Base-by-base conservation (phyloP, 2,888 invertebrate species). In the Drosophila vallismaia region DNA sequence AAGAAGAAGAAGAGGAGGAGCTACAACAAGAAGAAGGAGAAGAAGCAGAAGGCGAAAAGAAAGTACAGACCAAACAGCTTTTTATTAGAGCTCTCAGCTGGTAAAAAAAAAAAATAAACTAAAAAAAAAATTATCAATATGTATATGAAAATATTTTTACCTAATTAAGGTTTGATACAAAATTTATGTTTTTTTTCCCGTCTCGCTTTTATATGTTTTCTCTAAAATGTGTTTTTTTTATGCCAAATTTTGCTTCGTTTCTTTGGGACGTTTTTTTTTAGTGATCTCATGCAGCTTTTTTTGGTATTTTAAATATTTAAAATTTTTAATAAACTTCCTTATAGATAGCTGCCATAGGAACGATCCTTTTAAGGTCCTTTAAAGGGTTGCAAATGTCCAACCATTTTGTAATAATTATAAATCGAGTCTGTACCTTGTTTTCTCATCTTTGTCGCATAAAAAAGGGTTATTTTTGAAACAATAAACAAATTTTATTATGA, bases 21-120 rank as follows among this genome's bases (percentile, higher is more conserved):
- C 12, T 14, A 40, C 12, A 28, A 19, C 19, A 63, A 76, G 75
- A 81, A 81, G 77, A 81, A 85, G 75, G 62, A 62, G 48, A 84
- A 81, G 80, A 48, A 38, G 40, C 54, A 42, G 14, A 12, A 33
- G 44, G 48, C 19, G 63, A 62, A 62, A 62, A 62, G 60, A 62
- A 62, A 62, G 60, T 54, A 42, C 63, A 40, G 40, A 26, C 31
- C 29, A 42, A 62, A 48, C 40, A 48, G 63, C 62, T 63, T 26
- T 31, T 24, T 24, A 44, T 24, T 42, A 10, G 24, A 42, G 6
- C 42, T 12, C 40, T 42, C 40, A 26, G 28, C 28, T 40, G 6
- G 40, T 14, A 38, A 1, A 12, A 33, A 12, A n/a, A n/a, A 19
- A 44, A 29, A n/a, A 28, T 28, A 28, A 28, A 28, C 4, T 0